These are phyloP conservation scores for Marronus borbonicus DNA, from an alignment of 2,888 invertebrate genomes.

Conservation along the genomic window DNA sequence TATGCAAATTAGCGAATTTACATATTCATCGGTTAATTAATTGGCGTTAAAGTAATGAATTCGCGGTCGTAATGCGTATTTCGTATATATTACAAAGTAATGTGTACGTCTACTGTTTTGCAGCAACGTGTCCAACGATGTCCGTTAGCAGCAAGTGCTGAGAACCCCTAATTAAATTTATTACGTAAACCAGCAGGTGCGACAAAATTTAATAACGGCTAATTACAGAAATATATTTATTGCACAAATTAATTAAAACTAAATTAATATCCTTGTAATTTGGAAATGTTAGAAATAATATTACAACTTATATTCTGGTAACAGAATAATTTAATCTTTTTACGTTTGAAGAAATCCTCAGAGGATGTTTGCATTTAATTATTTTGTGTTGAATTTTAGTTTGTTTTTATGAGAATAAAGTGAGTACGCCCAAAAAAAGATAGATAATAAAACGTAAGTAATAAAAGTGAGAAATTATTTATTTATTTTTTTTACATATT, in stretches of 20 bases:
- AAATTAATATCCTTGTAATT: not conserved
- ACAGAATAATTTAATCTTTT: no score
- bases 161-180: slow-evolving; percentile 20
- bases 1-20: slow-evolving; percentile 21
- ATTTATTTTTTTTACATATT: no score
- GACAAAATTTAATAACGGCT: slow-evolving; percentile 26
- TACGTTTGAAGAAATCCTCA: no score
- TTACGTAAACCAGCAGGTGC: slow-evolving; percentile 5
- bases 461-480: no score
- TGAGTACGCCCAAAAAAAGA: no score
- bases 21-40: slow-evolving; percentile 37
- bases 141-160: not conserved
- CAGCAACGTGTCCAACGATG: not conserved
- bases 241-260: not conserved
- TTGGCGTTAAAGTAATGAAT: slow-evolving; percentile 25
- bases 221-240: not conserved
- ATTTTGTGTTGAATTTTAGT: no score
- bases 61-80: slow-evolving; percentile 2
- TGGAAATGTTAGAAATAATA: no score
- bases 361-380: no score
- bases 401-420: no score
- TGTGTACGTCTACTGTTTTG: not conserved
- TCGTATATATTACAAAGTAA: not conserved
- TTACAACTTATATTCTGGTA: no score
- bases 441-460: no score